Evolutionary conservation across 1,140 invertebrate genomes (phyloP).

Genomic region (Nasonia vitripennis): DNA sequence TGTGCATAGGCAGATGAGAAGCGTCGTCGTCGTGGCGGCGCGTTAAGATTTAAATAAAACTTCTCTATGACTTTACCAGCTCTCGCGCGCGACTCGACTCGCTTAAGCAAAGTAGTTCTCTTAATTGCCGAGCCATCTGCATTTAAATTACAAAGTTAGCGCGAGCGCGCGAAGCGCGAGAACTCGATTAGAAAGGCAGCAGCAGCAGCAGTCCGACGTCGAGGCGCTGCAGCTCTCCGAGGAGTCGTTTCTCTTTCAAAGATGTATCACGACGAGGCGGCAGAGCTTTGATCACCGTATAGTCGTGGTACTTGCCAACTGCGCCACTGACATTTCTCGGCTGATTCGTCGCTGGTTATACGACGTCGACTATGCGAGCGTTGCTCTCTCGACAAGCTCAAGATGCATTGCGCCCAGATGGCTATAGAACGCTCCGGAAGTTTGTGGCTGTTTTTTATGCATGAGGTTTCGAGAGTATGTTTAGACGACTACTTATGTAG

Average conservation of each 20-base stretch:
- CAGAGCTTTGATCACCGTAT: conserved; percentile 37
- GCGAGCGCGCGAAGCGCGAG: conserved; percentile 31
- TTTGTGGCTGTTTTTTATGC: too few relatives aligned
- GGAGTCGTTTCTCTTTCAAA: conserved; percentile 51
- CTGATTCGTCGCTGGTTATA: background rate
- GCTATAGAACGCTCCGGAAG: background rate
- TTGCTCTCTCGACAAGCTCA: background rate
- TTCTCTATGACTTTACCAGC: conserved; percentile 30
- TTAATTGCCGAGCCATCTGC: conserved; percentile 55
- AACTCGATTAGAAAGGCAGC: conserved; percentile 51
- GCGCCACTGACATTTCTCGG: conserved; percentile 48
- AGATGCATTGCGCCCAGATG: background rate
- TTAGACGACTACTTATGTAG: too few relatives aligned
- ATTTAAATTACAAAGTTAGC: conserved; percentile 56
- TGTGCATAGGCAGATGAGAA: background rate
- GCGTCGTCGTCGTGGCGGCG: background rate
- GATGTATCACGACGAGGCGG: conserved; percentile 40
- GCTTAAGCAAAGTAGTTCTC: conserved; percentile 53
- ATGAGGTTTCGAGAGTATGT: too few relatives aligned
- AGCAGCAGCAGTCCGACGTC: background rate
- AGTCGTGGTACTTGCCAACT: conserved; percentile 29
- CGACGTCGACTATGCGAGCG: too few relatives aligned
- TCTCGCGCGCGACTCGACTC: conserved; percentile 18
- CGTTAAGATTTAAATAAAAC: conserved; percentile 48
- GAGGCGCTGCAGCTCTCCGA: conserved; percentile 29